Conservation (phyloP, 2,113 vertebrate species). For the Hippocampus abdominalis region DNA sequence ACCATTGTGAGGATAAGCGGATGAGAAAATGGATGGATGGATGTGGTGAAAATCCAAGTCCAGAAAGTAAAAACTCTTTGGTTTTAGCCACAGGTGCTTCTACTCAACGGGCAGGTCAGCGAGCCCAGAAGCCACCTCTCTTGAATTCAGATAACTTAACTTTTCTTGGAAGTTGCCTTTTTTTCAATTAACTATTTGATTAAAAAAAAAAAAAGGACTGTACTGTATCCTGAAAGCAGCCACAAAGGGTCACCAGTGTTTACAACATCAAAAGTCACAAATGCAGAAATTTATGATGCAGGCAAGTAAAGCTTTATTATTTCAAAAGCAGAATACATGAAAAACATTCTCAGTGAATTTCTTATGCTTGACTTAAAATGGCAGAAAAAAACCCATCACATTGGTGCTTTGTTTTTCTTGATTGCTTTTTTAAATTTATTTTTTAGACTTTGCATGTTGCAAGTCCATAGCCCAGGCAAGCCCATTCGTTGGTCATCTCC, state of each 20-base stretch:
- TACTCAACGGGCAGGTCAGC: too few relatives aligned
- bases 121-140: too few relatives aligned
- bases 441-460: slow-evolving; percentile 20
- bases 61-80: too few relatives aligned
- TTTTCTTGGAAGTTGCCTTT: too few relatives aligned
- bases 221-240: not conserved
- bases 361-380: not conserved
- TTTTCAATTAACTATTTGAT: too few relatives aligned
- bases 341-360: not conserved
- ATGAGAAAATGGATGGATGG: too few relatives aligned
- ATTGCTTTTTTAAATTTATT: not conserved
- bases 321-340: not conserved
- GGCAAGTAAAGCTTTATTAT: not conserved
- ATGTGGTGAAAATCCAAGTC: too few relatives aligned
- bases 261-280: not conserved
- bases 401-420: not conserved
- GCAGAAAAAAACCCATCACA: not conserved
- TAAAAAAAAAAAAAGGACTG: not conserved
- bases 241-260: not conserved
- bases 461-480: slow-evolving; percentile 29
- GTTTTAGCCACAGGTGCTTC: too few relatives aligned
- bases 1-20: too few relatives aligned
- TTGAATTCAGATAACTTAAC: too few relatives aligned
- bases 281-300: not conserved
- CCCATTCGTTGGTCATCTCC: slow-evolving; percentile 50